Percentiles rank a stretch among this genome's conserved stretches.
Conservation (phyloP, 2,797 vertebrate species). For the Sphenodon punctatus region DNA sequence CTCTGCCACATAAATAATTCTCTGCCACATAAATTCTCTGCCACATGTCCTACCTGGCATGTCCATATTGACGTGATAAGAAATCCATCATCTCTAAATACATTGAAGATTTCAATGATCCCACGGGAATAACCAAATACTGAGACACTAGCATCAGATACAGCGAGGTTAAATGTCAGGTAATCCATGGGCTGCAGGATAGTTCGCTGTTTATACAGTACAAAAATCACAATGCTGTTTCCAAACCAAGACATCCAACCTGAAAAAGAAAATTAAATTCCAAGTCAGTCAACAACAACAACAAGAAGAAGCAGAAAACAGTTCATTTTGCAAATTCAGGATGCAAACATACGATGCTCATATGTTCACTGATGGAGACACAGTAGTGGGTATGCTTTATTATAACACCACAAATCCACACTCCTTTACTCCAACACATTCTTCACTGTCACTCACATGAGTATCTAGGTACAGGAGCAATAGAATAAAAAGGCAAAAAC, state of each 20-base stretch:
- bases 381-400: not conserved
- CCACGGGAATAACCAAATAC: slow-evolving; percentile 88
- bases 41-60: slow-evolving; percentile 80
- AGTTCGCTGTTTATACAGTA: slow-evolving; percentile 84
- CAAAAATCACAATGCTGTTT: slow-evolving; percentile 88
- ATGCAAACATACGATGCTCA: fast-evolving
- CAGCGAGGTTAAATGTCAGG: slow-evolving; percentile 86
- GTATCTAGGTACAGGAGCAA: not conserved
- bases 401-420: not conserved
- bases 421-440: not conserved
- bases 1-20: not conserved
- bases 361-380: not conserved
- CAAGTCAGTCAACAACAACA: not conserved
- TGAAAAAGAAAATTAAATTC: slow-evolving; percentile 56
- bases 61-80: slow-evolving; percentile 88
- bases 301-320: not conserved
- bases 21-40: slow-evolving; percentile 28
- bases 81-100: slow-evolving; percentile 87
- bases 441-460: not conserved
- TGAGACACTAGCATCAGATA: slow-evolving; percentile 87
- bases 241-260: slow-evolving; percentile 91
- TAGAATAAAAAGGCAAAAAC: too few species aligned
- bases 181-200: slow-evolving; percentile 85
- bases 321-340: not conserved
- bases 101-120: slow-evolving; percentile 88